Evolutionary conservation across 2,113 vertebrate species (phyloP).

Genomic region (Corythoichthys haematopterus): DNA sequence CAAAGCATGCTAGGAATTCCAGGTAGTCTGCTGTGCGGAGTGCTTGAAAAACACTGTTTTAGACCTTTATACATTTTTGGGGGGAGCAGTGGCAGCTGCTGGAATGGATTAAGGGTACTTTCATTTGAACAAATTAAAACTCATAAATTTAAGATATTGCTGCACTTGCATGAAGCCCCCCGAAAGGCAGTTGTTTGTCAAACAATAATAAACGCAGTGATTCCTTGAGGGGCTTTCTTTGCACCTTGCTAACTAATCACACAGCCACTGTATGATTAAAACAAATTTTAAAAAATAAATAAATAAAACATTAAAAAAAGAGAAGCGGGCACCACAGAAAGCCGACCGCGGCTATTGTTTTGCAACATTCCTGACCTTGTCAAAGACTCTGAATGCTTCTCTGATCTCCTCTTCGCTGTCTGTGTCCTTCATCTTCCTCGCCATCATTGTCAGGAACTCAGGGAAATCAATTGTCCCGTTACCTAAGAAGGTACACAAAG

Average conservation of each 20-base stretch:
- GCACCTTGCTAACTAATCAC: background rate
- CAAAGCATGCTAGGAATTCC: too few relatives aligned
- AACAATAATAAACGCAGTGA: background rate
- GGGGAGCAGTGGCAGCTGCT: too few relatives aligned
- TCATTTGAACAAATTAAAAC: background rate
- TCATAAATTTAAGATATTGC: background rate
- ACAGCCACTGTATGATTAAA: background rate
- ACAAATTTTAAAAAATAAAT: background rate
- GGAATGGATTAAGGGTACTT: too few relatives aligned
- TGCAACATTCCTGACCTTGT: slow-evolving; percentile 72
- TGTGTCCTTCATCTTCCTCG: slow-evolving; percentile 89
- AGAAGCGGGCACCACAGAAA: background rate
- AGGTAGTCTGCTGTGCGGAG: too few relatives aligned
- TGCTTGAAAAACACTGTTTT: too few relatives aligned
- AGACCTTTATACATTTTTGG: too few relatives aligned
- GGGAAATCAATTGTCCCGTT: slow-evolving; percentile 90
- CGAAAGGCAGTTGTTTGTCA: background rate
- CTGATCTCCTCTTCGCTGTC: slow-evolving; percentile 90
- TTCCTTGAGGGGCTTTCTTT: background rate
- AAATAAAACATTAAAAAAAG: background rate
- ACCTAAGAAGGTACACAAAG: slow-evolving; percentile 59
- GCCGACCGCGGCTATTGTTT: background rate
- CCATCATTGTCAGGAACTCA: slow-evolving; percentile 91
- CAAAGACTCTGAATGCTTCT: slow-evolving; percentile 87
- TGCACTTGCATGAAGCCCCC: background rate